These are phyloP conservation scores for Noctua fimbriata DNA, from an alignment of 2,888 invertebrate species.

Conservation along the genomic window DNA sequence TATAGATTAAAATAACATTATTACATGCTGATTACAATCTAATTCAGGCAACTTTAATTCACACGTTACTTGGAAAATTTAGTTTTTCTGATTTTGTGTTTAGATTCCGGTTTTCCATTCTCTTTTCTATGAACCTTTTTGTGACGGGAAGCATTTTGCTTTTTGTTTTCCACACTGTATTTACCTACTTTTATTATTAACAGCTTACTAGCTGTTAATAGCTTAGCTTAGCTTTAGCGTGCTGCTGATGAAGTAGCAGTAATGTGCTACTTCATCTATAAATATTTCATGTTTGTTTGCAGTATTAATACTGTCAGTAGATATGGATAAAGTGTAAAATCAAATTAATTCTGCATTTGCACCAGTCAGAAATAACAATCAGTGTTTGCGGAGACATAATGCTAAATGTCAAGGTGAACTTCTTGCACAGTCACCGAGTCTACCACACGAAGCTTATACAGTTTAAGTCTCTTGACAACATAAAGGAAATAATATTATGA, in stretches of 20 bases:
- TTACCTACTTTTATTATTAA: neutral
- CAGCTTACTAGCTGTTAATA: neutral
- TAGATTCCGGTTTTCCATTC: neutral
- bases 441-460: constrained; percentile 70
- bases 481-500: constrained; percentile 58
- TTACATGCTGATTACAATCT: constrained; percentile 28
- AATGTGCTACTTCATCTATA: neutral
- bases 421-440: constrained; percentile 80
- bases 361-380: constrained; percentile 71
- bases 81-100: constrained; percentile 4
- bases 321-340: constrained; percentile 23
- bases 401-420: constrained; percentile 88
- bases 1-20: constrained; percentile 44
- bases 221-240: too few relatives aligned
- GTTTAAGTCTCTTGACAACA: constrained; percentile 60
- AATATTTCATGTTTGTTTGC: neutral
- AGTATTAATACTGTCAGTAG: neutral
- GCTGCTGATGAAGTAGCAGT: too few relatives aligned
- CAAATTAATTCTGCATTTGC: constrained; percentile 54
- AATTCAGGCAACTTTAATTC: constrained; percentile 23
- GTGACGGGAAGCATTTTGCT: neutral
- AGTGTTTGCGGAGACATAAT: constrained; percentile 73
- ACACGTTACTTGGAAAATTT: constrained; percentile 5
- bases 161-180: neutral
- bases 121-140: neutral